phyloP scores from a whole-genome alignment of 2,797 vertebrate species.

The Columba guinea region DNA sequence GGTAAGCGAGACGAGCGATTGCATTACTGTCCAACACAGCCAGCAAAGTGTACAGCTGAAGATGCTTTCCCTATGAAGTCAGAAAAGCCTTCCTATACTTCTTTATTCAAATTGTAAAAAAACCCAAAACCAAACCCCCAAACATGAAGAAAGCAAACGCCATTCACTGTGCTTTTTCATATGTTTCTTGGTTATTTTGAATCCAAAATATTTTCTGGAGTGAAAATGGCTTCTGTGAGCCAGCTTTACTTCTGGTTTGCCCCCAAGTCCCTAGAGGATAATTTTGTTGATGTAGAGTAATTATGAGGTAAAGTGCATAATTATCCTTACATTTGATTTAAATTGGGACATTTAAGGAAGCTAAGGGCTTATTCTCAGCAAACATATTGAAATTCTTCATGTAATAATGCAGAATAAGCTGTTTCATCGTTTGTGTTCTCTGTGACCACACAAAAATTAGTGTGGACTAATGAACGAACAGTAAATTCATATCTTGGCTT shows the following conservation, averaged over 20 bases:
- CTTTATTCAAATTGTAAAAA: neutral
- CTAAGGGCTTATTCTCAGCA: neutral
- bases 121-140: neutral
- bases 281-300: constrained; percentile 30
- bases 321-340: constrained; percentile 3
- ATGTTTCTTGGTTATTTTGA: neutral
- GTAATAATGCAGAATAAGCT: neutral
- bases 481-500: neutral
- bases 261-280: neutral
- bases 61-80: neutral
- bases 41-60: neutral
- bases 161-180: neutral
- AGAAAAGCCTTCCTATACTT: neutral
- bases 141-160: neutral
- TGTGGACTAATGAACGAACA: neutral
- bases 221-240: neutral
- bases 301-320: neutral
- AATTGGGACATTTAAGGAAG: constrained; percentile 10
- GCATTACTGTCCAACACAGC: neutral
- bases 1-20: constrained; percentile 74
- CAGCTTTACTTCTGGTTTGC: neutral
- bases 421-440: neutral
- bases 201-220: neutral
- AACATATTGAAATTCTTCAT: neutral
- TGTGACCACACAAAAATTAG: neutral